Conservation (phyloP, 92 coral and sea anemone genomes). For the Umimayanthus chanpuru region DNA sequence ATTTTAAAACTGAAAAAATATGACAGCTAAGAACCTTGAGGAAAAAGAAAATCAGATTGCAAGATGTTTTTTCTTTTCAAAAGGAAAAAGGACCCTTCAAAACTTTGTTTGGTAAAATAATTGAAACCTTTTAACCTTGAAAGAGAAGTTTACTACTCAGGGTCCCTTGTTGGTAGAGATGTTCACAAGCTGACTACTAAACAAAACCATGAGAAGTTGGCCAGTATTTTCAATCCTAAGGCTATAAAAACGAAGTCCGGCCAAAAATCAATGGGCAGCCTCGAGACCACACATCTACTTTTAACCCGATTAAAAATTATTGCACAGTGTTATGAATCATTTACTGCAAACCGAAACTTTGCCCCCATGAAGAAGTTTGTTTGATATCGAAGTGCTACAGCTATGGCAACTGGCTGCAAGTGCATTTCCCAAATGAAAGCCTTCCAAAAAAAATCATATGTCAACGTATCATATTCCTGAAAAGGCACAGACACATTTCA, state of each 20-base stretch:
- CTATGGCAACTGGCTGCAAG: constrained; percentile 13
- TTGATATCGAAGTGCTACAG: constrained; percentile 6
- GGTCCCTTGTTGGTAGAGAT: constrained; percentile 17
- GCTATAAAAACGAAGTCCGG: not conserved
- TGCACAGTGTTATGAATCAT: not conserved
- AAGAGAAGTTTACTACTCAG: constrained; percentile 12
- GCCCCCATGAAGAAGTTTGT: constrained; percentile 9
- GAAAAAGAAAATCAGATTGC: not conserved
- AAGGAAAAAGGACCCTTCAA: constrained; percentile 12
- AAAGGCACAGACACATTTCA: not conserved
- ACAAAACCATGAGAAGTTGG: not conserved
- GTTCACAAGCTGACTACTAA: constrained; percentile 1
- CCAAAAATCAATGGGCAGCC: not conserved
- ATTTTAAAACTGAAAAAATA: not conserved
- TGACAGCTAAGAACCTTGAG: not conserved
- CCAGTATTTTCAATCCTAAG: constrained; percentile 8
- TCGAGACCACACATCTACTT: not conserved
- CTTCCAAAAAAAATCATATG: not conserved
- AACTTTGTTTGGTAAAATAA: not conserved
- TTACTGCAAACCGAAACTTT: constrained; percentile 16
- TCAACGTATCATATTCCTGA: not conserved
- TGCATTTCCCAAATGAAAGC: constrained; percentile 7
- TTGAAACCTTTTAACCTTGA: not conserved
- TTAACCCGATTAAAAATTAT: not conserved
- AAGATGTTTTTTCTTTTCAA: not conserved